Evolutionary conservation across 2,888 invertebrate species (phyloP), one percentile per base, ranked within the genome.

Genomic region (Drosophila ustulata): DNA sequence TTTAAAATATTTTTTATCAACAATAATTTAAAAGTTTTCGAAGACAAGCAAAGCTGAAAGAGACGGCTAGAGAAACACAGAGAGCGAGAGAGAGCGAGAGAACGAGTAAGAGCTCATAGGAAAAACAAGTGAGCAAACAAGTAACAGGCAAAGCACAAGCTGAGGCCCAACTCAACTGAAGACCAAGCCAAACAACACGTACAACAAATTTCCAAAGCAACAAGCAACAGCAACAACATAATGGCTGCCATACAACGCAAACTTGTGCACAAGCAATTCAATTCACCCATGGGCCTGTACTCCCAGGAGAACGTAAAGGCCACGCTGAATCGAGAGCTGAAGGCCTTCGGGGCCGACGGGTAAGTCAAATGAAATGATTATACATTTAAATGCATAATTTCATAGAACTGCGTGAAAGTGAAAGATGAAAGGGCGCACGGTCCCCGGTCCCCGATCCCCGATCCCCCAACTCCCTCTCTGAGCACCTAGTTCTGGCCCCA

Each of bases 251-350:
- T 94, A 93, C 92, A 92, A 87, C 94, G 95, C 89, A 94, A 93
- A 92, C 93, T 97, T 93, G 96, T 96, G 84, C 96, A 97, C 94
- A 96, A 96, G 93, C 97, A 97, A 93, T 97, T 97, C 94, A 97
- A 97, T 93, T 96, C 97, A 80, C 97, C 97, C 77, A 96, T 97
- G 89, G 96, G 96, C 91, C 93, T 97, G 64, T 97, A 97, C 92
- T 97, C 97, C 39, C 95, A 95, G 88, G 94, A 95, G 90, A 95
- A 96, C 91, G 95, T 97, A 80, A 95, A 96, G 92, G 97, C 96
- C 91, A 95, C 97, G 37, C 93, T 97, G 86, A 94, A 95, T 91
- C 95, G 95, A 87, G 96, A 97, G 91, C 93, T 96, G 80, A 95
- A 95, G 92, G 94, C 96, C 89, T 94, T 97, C 88, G 97, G 97